These are phyloP conservation scores for Colletes latitarsis DNA, from an alignment of 1,140 invertebrate species.

Conservation along the genomic window DNA sequence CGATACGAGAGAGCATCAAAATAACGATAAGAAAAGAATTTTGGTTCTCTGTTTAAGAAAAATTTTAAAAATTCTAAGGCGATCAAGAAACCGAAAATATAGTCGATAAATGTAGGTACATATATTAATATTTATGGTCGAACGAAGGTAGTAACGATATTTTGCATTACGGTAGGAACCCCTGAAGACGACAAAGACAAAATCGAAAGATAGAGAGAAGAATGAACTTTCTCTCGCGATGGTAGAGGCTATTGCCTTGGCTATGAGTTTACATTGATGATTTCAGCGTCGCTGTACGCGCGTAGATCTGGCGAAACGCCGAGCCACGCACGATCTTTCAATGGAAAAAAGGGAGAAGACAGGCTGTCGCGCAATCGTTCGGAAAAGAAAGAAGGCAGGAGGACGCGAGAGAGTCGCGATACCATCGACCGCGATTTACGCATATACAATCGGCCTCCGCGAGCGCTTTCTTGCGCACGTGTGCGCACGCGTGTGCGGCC, in stretches of 20 bases:
- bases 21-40: too few species aligned
- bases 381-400: constrained; percentile 19
- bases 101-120: too few species aligned
- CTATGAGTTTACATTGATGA: background rate
- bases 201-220: too few species aligned
- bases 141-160: too few species aligned
- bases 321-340: constrained; percentile 24
- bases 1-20: too few species aligned
- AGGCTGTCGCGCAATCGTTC: constrained; percentile 8
- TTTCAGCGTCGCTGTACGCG: background rate
- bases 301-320: constrained; percentile 34
- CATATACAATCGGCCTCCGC: constrained; percentile 48
- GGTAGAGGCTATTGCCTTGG: background rate
- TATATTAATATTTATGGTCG: too few species aligned
- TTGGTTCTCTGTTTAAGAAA: too few species aligned
- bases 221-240: background rate
- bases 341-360: constrained; percentile 26
- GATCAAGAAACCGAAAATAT: too few species aligned
- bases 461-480: constrained; percentile 59
- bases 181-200: too few species aligned
- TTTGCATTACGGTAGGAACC: too few species aligned
- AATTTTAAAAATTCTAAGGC: too few species aligned
- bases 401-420: constrained; percentile 12
- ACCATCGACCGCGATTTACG: constrained; percentile 51
- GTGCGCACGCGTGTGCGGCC: constrained; percentile 56